Conservation (phyloP, 1,140 invertebrate genomes). For the Lordiphosa mommai region DNA sequence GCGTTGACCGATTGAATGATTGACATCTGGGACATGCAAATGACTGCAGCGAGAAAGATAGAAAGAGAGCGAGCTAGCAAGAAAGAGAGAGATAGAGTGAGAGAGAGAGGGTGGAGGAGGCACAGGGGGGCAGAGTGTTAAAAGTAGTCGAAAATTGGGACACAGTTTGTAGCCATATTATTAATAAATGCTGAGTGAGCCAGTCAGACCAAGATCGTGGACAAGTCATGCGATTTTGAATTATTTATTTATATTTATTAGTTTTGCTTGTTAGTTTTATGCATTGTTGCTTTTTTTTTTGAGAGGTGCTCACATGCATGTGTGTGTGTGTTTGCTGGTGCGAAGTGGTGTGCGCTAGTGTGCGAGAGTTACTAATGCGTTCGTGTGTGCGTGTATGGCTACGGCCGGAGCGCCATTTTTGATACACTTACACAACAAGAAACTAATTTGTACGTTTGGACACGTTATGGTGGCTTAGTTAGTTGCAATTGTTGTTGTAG, state of each 20-base stretch:
- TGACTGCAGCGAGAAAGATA: constrained; percentile 45
- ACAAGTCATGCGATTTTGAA: constrained; percentile 59
- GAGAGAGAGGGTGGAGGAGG: constrained; percentile 4
- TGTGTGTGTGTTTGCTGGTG: constrained; percentile 15
- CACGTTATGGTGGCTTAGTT: constrained; percentile 58
- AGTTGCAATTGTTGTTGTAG: constrained; percentile 52
- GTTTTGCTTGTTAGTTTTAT: constrained; percentile 28
- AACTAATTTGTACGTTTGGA: constrained; percentile 65
- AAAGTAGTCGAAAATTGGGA: constrained; percentile 20
- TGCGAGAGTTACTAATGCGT: constrained; percentile 11
- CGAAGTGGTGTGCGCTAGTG: constrained; percentile 27
- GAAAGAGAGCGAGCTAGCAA: constrained; percentile 12
- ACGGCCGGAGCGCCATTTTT: constrained; percentile 5
- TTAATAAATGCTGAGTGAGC: constrained; percentile 33
- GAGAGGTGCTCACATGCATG: constrained; percentile 67
- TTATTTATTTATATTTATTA: constrained; percentile 57
- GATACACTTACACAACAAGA: constrained; percentile 59
- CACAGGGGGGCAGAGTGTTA: constrained; percentile 6
- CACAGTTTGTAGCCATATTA: constrained; percentile 42
- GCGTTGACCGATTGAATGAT: constrained; percentile 47
- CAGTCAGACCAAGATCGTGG: constrained; percentile 24
- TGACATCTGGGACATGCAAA: constrained; percentile 68
- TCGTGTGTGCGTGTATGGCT: constrained; percentile 29
- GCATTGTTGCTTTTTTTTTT: constrained; percentile 22
- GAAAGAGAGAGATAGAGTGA: constrained; percentile 10